Base-by-base conservation (phyloP, 2,113 vertebrate genomes). In the Lichenostomus cassidix region DNA sequence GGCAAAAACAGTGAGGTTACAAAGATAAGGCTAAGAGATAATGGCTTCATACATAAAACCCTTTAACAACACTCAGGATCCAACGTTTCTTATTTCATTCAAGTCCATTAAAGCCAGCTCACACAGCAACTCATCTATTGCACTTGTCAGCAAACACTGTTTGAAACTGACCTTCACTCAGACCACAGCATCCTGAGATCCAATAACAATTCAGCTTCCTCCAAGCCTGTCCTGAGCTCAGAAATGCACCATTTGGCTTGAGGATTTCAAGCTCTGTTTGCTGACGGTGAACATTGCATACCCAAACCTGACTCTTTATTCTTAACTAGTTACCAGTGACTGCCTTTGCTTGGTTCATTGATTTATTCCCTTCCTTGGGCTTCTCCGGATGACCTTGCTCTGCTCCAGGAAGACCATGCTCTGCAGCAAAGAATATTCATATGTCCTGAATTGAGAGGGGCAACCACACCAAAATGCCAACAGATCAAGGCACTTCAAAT, bases 91-190 rank as follows among this genome's bases (percentile, higher is more conserved):
- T 88, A 52, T 94, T 93, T 88, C 82, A 88, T 60, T 63, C 46
- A 56, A 59, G n/a, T 60, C 89, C 89, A 94, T 84, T 87, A 91
- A 62, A 89, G 56, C 41, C 68, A 74, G 55, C 44, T 89, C 73
- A 60, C 29, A 19, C 33, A 81, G 83, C 70, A 83, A 35, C 74
- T 79, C 59, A 9, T 25, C 89, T 89, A 83, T 75, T 68, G 53
- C 87, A 44, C 67, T 82, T 75, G 87, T 92, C 92, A 96, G 92
- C 74, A 68, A 69, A 49, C 39, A 13, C 7, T 87, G 73, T 50
- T 70, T 69, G 92, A 90, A 83, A 60, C 76, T 92, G 95, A 94
- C 89, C 91, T 97, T 94, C 65, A 74, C 25, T 73, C 29, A 59
- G 44, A 76, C 69, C 33, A 5, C 65, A 84, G 80, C 62, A 87